Conservation (phyloP, 2,797 vertebrate genomes). For the Morelia viridis region DNA sequence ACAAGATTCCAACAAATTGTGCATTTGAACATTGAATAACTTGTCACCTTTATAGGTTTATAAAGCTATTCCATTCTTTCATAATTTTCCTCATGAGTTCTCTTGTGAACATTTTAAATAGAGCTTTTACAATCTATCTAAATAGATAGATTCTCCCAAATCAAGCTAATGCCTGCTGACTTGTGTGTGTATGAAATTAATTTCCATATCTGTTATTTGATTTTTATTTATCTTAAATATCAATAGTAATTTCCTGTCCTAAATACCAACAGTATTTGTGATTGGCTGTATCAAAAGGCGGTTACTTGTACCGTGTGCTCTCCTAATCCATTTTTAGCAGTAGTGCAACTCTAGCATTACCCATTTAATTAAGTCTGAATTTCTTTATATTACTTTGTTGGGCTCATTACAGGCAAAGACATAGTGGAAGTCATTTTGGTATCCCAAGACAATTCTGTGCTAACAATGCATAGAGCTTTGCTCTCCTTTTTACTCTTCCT, state of each 20-base stretch:
- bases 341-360: slow-evolving; percentile 62
- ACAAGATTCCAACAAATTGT: background rate
- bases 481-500: slow-evolving; percentile 60
- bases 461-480: slow-evolving; percentile 70
- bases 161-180: background rate
- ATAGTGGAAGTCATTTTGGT: slow-evolving; percentile 69
- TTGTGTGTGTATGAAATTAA: background rate
- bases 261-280: slow-evolving; percentile 17
- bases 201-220: background rate
- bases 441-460: slow-evolving; percentile 72
- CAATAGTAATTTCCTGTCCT: background rate
- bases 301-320: slow-evolving; percentile 63
- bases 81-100: slow-evolving; percentile 53
- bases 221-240: background rate
- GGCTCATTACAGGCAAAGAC: slow-evolving; percentile 68
- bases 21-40: background rate
- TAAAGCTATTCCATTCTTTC: slow-evolving; percentile 23
- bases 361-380: slow-evolving; percentile 72
- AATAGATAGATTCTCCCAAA: slow-evolving; percentile 15
- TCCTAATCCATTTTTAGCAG: slow-evolving; percentile 64
- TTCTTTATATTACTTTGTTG: slow-evolving; percentile 69
- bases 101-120: slow-evolving; percentile 55
- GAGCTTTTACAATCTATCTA: slow-evolving; percentile 54
- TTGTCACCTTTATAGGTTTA: background rate
- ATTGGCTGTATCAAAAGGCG: slow-evolving; percentile 64